Base-by-base conservation (phyloP, 2,888 invertebrate species). In the Eristalis intricaria region DNA sequence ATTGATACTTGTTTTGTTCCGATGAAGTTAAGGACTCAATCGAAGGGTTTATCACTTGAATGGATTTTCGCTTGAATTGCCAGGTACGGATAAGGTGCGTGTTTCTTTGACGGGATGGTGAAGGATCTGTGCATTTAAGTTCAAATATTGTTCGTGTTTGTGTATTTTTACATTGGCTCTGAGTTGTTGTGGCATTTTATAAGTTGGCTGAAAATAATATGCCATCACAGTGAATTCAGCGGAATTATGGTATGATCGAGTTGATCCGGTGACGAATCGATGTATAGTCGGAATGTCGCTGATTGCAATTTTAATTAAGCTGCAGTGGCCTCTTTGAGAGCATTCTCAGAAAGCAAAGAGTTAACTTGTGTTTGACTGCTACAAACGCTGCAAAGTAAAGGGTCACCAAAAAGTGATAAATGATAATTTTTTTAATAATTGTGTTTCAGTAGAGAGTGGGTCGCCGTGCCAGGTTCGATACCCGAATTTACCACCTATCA, bases 1-100 rank as follows among this genome's bases (percentile, higher is more conserved):
- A 74, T 63, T 40, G 80, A 80, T 80, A 79, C 79, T 61, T 64
- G 70, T 26, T 56, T 35, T 63, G 50, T 50, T 19, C 19, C 50
- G 50, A 50, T 13, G 35, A 22, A 65, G 64, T 65, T 22, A 22
- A 50, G 50, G 19, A 50, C 50, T 50, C 50, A 50, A 50, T 50
- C 4, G 50, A 50, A 50, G 50, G 50, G 50, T 50, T 50, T 50
- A 50, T 50, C 50, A 50, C 50, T 50, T 50, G 50, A 50, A 50
- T 50, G 19, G 50, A 50, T 8, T 19, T 50, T 50, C 50, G 50
- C 50, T 50, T 50, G 50, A 50, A 50, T 50, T 50, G 50, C n/a
- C 50, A 50, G 50, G 50, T 50, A 50, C 26, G 26, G 26, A 26
- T 26, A 26, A 26, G 26, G 50, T 50, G 50, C 8, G 19, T 50